Conservation (phyloP, 2,888 invertebrate genomes). For the Agrotis clavis region DNA sequence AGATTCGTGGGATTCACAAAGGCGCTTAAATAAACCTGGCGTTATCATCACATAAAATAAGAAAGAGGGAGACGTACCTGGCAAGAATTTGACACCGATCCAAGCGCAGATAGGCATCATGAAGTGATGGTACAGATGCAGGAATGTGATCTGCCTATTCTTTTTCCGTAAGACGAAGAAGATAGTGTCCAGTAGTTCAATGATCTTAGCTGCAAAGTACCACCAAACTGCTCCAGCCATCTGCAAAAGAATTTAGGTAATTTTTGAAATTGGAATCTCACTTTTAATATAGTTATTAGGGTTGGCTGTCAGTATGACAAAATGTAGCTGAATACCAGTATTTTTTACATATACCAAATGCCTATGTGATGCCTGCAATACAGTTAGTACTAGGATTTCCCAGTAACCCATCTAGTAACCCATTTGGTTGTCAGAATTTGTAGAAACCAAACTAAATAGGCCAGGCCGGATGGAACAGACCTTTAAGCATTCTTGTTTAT, state of each 20-base stretch:
- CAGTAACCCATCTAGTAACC: too few species aligned
- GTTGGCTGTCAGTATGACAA: too few species aligned
- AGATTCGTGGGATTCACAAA: too few species aligned
- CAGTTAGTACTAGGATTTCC: too few species aligned
- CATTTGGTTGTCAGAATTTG: too few species aligned
- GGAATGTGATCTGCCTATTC: conserved; percentile 96
- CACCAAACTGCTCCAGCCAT: conserved; percentile 93
- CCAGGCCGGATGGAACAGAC: not conserved
- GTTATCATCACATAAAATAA: not conserved
- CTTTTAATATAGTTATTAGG: too few species aligned
- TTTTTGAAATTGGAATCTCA: not conserved
- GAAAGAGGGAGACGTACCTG: conserved; percentile 88
- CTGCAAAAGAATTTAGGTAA: conserved; percentile 75
- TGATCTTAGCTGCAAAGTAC: conserved; percentile 95
- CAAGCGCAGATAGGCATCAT: conserved; percentile 95
- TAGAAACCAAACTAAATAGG: too few species aligned
- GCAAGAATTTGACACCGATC: conserved; percentile 95
- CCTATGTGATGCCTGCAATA: too few species aligned
- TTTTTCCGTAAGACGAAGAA: conserved; percentile 98
- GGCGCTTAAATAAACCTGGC: too few species aligned
- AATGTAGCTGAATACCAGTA: too few species aligned
- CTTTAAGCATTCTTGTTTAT: not conserved
- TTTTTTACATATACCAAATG: too few species aligned
- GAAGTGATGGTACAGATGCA: conserved; percentile 97
- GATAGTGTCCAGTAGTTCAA: conserved; percentile 95